These are phyloP conservation scores for Amphipyra berbera DNA, from an alignment of 2,888 invertebrate species.

Conservation along the genomic window DNA sequence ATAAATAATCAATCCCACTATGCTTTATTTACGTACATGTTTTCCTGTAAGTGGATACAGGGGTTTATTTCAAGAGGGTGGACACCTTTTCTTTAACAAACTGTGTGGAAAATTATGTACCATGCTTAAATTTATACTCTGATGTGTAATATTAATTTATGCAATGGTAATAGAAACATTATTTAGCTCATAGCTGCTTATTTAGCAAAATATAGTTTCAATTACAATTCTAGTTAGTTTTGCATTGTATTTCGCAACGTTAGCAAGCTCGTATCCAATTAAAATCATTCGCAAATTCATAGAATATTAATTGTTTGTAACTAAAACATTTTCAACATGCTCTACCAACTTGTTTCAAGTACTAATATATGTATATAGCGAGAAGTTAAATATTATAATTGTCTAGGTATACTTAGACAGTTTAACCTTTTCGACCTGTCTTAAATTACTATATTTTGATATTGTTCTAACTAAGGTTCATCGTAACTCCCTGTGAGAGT, in stretches of 20 bases:
- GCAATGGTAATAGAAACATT: conserved; percentile 8
- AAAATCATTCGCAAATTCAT: conserved; percentile 33
- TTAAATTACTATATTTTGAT: conserved; percentile 23
- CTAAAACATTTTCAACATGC: conserved; percentile 8
- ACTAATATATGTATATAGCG: conserved; percentile 10
- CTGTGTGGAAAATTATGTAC: neutral
- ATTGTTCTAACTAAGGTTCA: conserved; percentile 4
- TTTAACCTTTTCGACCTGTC: conserved; percentile 24
- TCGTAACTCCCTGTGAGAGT: conserved; percentile 11
- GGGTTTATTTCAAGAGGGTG: conserved; percentile 40
- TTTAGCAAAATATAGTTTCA: conserved; percentile 37
- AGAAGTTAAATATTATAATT: conserved; percentile 2
- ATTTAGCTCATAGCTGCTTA: conserved; percentile 7
- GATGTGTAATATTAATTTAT: neutral
- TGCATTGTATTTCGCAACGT: conserved; percentile 18
- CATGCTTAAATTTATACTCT: neutral
- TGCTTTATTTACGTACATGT: conserved; percentile 41
- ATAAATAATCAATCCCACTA: conserved; percentile 73
- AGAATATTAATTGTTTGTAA: conserved; percentile 8
- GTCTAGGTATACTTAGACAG: conserved; percentile 12
- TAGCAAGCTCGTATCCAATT: conserved; percentile 31
- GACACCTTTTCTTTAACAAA: conserved; percentile 24
- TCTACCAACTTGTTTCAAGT: conserved; percentile 10
- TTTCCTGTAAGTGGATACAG: conserved; percentile 44
- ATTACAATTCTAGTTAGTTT: conserved; percentile 43